Conservation (phyloP, 2,113 vertebrate species). For the Xerus inauris region DNA sequence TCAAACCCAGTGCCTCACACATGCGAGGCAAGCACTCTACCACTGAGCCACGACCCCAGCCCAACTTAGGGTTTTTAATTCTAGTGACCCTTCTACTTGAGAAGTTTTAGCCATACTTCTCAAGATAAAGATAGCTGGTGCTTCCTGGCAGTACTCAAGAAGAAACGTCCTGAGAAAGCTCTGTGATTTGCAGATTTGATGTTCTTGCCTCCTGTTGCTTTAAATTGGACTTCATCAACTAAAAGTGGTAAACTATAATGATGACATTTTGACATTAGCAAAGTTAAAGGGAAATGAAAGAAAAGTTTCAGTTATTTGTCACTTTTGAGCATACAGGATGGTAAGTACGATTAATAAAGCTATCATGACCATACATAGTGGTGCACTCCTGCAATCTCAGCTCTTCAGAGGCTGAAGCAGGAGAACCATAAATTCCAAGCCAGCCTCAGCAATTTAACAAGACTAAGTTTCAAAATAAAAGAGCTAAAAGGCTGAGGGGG, state of each 20-base stretch:
- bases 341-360: slow-evolving; percentile 34
- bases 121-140: slow-evolving; percentile 15
- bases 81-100: not conserved
- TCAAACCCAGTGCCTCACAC: no score
- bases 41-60: no score
- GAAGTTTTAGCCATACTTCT: not conserved
- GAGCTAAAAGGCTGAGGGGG: not conserved
- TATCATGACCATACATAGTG: no score
- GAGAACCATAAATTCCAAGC: no score
- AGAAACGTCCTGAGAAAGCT: slow-evolving; percentile 23
- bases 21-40: no score
- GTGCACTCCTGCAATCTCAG: no score
- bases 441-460: not conserved
- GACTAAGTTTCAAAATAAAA: not conserved
- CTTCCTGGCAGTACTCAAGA: not conserved
- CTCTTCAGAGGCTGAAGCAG: no score
- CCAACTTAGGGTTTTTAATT: slow-evolving; percentile 47
- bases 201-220: not conserved
- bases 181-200: not conserved
- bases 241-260: slow-evolving; percentile 9
- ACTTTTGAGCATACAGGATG: not conserved
- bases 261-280: slow-evolving; percentile 7
- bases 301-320: slow-evolving; percentile 13
- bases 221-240: slow-evolving; percentile 25
- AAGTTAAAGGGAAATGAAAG: slow-evolving; percentile 22